Base-by-base conservation (phyloP, 2,888 invertebrate genomes). In the Rotaria socialis region DNA sequence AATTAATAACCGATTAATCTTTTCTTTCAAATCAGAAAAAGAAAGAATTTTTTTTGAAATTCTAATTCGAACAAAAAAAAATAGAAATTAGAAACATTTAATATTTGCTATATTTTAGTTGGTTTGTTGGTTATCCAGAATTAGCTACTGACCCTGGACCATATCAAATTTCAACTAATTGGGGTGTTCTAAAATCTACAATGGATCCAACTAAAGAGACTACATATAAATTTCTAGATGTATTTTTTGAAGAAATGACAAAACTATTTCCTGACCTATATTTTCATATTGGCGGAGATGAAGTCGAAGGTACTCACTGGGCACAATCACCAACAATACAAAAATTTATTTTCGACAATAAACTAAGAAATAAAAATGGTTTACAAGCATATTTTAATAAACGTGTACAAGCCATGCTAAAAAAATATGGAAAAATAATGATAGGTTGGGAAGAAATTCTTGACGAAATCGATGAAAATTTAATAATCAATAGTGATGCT, bases 211-310 rank as follows among this genome's bases (percentile, higher is more conserved):
- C 88, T 16, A 88, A 88, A 52, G 88, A 90, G 50, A 84, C 85
- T 47, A 89, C 89, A 3, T 90, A 89, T 86, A 74, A 60, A 0
- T 90, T 90, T 87, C 88, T 90, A 50, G 85, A 88, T 14, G 86
- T 86, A 47, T 88, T 91, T 41, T 89, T 90, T 87, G 88, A 86
- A n/a, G 91, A 91, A 87, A 87, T 90, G 24, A 88, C 88, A 11
- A 0, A 43, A 58, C 41, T 87, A 80, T 87, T 87, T 85, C 85
- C 85, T 0, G 87, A 87, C 50, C 47, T 67, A 55, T 87, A 86
- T 50, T 52, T 87, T 86, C 87, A 87, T 85, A 56, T 87, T 47
- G 87, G 87, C 47, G 87, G 87, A 27, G 87, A 87, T 80, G 87
- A 87, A 85, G 87, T 87, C 22, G 75, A 75, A 47, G 80, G 80